Evolutionary conservation across 2,113 vertebrate genomes (phyloP).

Genomic region (Charina bottae): DNA sequence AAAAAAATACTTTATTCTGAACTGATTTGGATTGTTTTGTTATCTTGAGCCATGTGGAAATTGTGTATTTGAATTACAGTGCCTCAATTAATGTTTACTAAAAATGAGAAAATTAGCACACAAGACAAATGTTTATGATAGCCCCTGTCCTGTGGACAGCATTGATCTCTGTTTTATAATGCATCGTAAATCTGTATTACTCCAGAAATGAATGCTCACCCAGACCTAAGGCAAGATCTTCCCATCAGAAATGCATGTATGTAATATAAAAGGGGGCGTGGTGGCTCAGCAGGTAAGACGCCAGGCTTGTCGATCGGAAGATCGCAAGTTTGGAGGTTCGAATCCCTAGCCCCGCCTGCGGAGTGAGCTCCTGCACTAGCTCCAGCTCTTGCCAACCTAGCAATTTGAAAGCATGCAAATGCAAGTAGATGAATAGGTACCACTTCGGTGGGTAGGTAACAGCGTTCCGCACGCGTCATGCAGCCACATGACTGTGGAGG

Average conservation of each 20-base stretch:
- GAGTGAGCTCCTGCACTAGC: too few relatives aligned
- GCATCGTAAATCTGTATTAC: not conserved
- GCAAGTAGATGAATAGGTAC: too few relatives aligned
- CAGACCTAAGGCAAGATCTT: not conserved
- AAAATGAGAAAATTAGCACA: not conserved
- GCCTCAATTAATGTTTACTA: not conserved
- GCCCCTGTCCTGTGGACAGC: not conserved
- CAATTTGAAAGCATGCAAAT: too few relatives aligned
- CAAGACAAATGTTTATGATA: not conserved
- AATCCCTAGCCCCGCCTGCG: too few relatives aligned
- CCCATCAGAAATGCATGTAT: not conserved
- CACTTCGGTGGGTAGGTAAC: too few relatives aligned
- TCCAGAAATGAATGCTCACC: not conserved
- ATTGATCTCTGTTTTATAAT: not conserved
- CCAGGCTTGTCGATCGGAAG: too few relatives aligned
- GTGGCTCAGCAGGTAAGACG: too few relatives aligned
- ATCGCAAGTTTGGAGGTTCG: too few relatives aligned
- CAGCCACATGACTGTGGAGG: too few relatives aligned
- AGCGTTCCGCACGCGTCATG: too few relatives aligned
- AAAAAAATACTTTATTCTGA: constrained; percentile 45
- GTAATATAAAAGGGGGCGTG: too few relatives aligned
- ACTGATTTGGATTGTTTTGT: not conserved
- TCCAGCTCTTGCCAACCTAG: too few relatives aligned
- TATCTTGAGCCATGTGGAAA: constrained; percentile 6
- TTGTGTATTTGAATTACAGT: not conserved